Percentiles rank a stretch among this genome's conserved stretches.
phyloP scores from a whole-genome alignment of 2,797 vertebrate species.

The Perodicticus potto region DNA sequence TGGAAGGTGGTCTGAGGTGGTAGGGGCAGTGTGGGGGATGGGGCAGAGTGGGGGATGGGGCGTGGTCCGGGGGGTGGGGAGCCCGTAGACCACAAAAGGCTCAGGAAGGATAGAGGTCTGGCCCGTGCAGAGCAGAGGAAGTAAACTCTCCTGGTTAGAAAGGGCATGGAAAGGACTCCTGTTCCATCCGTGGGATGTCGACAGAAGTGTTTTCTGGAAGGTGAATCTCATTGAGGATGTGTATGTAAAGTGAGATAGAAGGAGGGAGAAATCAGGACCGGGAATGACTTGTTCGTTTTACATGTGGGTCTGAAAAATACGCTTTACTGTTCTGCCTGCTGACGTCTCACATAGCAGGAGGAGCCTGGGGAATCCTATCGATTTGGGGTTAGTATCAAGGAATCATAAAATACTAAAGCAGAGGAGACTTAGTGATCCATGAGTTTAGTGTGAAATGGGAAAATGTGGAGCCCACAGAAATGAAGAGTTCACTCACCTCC shows the following conservation, averaged over 20 bases:
- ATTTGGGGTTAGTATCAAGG: background rate
- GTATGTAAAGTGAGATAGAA: background rate
- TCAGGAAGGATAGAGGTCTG: fast-evolving
- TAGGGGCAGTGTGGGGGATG: too few relatives aligned
- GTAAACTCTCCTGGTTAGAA: fast-evolving
- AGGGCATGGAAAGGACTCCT: fast-evolving
- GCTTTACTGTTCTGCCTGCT: background rate
- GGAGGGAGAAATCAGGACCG: background rate
- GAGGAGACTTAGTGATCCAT: background rate
- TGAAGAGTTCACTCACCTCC: background rate
- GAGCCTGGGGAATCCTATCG: background rate
- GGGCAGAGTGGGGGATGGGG: too few relatives aligned
- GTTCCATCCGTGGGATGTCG: fast-evolving
- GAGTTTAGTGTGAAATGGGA: background rate
- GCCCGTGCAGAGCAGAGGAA: fast-evolving
- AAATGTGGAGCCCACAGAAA: background rate
- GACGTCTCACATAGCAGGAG: background rate
- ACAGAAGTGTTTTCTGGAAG: background rate
- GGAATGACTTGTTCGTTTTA: background rate
- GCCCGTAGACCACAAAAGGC: background rate
- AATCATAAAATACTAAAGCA: background rate
- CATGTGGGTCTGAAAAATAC: background rate
- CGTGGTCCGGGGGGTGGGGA: background rate
- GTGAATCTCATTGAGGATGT: too few relatives aligned
- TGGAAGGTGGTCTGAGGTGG: background rate